A percentile compares a stretch with the other conserved stretches of the same genome.
phyloP scores from a whole-genome alignment of 2,797 vertebrate species.

The Scyliorhinus canicula region DNA sequence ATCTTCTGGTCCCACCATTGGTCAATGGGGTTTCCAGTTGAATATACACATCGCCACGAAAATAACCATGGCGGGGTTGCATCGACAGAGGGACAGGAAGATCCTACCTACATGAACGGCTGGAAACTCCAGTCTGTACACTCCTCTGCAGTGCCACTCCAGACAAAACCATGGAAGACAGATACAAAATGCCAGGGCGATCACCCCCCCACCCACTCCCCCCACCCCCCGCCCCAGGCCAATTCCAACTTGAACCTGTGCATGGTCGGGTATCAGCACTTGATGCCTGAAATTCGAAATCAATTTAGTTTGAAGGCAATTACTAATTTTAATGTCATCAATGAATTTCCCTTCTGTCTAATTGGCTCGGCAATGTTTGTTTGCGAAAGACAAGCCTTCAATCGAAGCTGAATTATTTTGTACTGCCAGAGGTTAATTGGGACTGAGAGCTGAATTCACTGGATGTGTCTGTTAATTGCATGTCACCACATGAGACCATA shows the following conservation, averaged over 20 bases:
- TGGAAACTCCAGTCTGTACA: too few relatives aligned
- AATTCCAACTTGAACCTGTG: neutral
- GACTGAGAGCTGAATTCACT: neutral
- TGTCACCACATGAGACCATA: neutral
- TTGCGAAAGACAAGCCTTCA: neutral
- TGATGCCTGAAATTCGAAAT: neutral
- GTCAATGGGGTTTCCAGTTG: too few relatives aligned
- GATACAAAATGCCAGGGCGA: neutral
- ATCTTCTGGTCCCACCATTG: too few relatives aligned
- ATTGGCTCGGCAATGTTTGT: neutral
- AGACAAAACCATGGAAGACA: neutral
- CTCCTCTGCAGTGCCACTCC: neutral
- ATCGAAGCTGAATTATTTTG: neutral
- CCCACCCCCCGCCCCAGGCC: neutral
- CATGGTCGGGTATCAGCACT: neutral
- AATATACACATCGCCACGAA: too few relatives aligned
- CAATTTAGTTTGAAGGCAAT: neutral
- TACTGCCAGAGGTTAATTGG: neutral
- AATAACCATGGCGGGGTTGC: too few relatives aligned
- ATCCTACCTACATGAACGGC: too few relatives aligned
- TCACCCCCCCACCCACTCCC: too few relatives aligned
- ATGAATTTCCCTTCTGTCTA: neutral
- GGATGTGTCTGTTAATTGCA: neutral
- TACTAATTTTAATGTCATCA: neutral
- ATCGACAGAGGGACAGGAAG: too few relatives aligned